A percentile compares a stretch with the other conserved stretches of the same genome.
Conservation (phyloP, 2,113 vertebrate genomes). For the Scomber colias region DNA sequence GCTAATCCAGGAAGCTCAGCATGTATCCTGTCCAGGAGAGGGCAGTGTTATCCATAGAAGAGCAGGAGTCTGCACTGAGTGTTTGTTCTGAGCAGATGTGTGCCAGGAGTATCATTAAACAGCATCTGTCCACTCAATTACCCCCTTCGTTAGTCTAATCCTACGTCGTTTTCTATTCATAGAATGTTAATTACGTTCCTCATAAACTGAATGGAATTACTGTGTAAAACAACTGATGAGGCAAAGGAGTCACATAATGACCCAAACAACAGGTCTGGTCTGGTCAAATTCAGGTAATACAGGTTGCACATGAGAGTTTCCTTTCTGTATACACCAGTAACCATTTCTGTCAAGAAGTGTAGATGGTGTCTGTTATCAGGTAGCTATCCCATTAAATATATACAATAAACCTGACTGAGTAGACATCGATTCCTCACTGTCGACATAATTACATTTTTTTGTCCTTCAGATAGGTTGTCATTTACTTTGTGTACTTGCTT, state of each 20-base stretch:
- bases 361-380: no score
- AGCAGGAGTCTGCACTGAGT: neutral
- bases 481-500: no score
- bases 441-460: no score
- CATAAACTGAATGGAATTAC: conserved; percentile 31
- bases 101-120: conserved; percentile 51
- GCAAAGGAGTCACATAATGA: neutral
- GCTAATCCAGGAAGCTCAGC: neutral
- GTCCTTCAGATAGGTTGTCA: no score
- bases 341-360: no score
- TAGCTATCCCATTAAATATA: no score
- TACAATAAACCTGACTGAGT: no score
- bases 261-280: neutral
- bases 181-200: conserved; percentile 48
- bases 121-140: conserved; percentile 60
- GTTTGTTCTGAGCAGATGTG: conserved; percentile 55
- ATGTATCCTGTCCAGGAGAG: conserved; percentile 65
- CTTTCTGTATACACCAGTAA: no score
- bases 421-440: no score
- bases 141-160: conserved; percentile 35
- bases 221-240: conserved; percentile 11
- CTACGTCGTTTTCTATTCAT: conserved; percentile 10
- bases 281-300: neutral
- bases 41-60: conserved; percentile 58
- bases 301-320: neutral